Evolutionary conservation across 2,888 invertebrate genomes (phyloP).

Genomic region (Cryptocephalus primarius): DNA sequence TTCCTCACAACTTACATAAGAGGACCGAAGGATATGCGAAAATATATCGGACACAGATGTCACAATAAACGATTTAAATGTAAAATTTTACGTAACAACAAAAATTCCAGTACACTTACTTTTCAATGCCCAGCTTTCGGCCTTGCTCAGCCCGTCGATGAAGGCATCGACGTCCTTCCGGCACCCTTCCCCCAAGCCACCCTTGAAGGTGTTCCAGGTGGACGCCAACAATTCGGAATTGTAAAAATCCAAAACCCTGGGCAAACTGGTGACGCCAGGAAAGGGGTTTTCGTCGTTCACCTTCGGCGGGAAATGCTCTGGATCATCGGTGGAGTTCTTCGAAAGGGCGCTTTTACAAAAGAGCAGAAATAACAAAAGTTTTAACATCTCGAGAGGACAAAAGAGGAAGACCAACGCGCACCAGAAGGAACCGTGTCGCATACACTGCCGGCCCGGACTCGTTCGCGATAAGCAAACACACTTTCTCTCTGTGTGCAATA

Average conservation of each 20-base stretch:
- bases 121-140: constrained; percentile 58
- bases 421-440: constrained; percentile 17
- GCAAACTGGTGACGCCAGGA: constrained; percentile 31
- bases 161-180: constrained; percentile 47
- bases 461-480: constrained; percentile 10
- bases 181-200: constrained; percentile 43
- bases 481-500: constrained; percentile 20
- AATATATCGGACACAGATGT: too few relatives aligned
- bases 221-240: constrained; percentile 44
- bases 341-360: too few relatives aligned
- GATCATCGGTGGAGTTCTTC: too few relatives aligned
- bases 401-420: background rate
- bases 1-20: too few relatives aligned
- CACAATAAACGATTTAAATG: too few relatives aligned
- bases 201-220: constrained; percentile 44
- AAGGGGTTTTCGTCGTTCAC: constrained; percentile 4
- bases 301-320: too few relatives aligned
- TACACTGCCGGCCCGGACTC: constrained; percentile 20
- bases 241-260: constrained; percentile 45
- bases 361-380: too few relatives aligned
- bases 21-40: too few relatives aligned
- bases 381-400: too few relatives aligned
- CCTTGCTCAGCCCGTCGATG: constrained; percentile 45
- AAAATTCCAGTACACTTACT: constrained; percentile 41
- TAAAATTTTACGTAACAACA: too few relatives aligned